phyloP scores from a whole-genome alignment of 1,140 invertebrate species.

The Chrysoperla carnea region DNA sequence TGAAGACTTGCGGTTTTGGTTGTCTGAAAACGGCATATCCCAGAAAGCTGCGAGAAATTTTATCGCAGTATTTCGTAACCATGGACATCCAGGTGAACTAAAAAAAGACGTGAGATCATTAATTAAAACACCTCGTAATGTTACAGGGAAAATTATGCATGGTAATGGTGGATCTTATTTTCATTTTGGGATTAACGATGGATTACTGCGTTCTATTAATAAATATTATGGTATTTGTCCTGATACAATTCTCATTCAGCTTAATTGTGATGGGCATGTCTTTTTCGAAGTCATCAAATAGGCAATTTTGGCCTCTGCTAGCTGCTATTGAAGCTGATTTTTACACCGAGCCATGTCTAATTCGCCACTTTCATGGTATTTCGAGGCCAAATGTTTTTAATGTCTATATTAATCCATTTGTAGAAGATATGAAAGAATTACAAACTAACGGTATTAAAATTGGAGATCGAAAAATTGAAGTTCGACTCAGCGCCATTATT shows the following conservation, averaged over 20 bases:
- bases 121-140: no score
- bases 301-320: slow-evolving; percentile 1
- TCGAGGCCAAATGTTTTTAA: slow-evolving; percentile 1
- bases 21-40: no score
- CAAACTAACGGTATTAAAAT: not conserved
- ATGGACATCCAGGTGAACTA: no score
- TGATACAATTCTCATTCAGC: not conserved
- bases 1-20: no score
- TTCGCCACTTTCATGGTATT: not conserved
- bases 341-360: slow-evolving; percentile 2
- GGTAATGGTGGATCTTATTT: not conserved
- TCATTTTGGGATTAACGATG: not conserved
- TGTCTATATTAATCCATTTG: slow-evolving; percentile 3
- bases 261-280: slow-evolving; percentile 1
- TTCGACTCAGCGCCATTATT: slow-evolving; percentile 2
- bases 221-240: not conserved
- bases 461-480: not conserved
- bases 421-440: slow-evolving; percentile 1
- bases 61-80: no score
- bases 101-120: no score
- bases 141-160: no score
- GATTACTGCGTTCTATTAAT: not conserved
- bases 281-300: not conserved
- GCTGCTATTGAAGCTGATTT: not conserved
- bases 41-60: no score